Base-by-base conservation (phyloP, 1,140 invertebrate species). In the Thalassaphorura encarpata region DNA sequence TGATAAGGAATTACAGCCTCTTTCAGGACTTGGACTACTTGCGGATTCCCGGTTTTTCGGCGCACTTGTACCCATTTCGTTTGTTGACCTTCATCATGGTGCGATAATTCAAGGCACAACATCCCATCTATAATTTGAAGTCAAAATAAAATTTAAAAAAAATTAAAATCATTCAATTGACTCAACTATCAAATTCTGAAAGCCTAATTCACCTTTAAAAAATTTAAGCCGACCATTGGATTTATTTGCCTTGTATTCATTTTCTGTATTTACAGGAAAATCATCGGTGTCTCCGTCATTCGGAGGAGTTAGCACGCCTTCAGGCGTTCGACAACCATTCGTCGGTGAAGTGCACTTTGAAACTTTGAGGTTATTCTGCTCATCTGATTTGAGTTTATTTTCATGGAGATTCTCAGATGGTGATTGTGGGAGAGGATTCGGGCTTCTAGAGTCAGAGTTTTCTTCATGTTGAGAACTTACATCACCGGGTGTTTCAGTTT, bases 41-140 rank as follows among this genome's bases (percentile, higher is more conserved):
- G 83, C 56, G 85, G 83, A 80, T 86, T 87, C 73, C 85, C 88
- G 46, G 84, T 85, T 72, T 88, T 89, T 64, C 85, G 82, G 50
- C 84, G 83, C 57, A 89, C 85, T 36, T 86, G 85, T 66, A 88
- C 84, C 87, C 87, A 90, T 19, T 84, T 83, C 4, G 80, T 79
- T 56, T 83, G 79, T 69, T 87, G 85, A 33, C 85, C 85, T 66
- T 87, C 85, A 58, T 83, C 81, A 27, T 83, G 80, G 61, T 87
- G 80, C 56, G 85, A 85, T 72, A 90, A 67, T 73, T 90, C 87
- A 75, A 90, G 71, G 66, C 89, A 87, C 67, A 89, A 86, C 72
- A 89, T 88, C 62, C 87, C 87, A 84, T 90, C 72, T 74, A 56
- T 48, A 66, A 66, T 47, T 52, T 54, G 56, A 63, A n/a, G n/a